phyloP scores from a whole-genome alignment of 2,888 invertebrate genomes.

The Thalpophila matura region DNA sequence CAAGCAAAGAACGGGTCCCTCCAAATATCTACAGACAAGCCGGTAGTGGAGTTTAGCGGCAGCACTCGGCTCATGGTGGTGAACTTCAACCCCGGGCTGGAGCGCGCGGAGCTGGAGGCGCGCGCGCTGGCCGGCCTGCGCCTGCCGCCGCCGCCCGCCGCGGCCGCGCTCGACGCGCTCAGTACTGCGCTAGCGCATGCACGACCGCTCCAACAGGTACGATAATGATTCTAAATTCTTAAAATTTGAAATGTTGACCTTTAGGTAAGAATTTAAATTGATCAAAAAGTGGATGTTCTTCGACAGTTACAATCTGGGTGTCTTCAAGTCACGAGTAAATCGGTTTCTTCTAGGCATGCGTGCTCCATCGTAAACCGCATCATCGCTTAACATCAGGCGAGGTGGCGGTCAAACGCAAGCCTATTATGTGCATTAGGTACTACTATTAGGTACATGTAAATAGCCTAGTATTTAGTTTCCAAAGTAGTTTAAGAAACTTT shows the following conservation, averaged over 20 bases:
- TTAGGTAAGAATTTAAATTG: no score
- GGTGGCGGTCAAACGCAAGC: no score
- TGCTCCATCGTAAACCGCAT: no score
- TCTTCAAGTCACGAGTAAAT: no score
- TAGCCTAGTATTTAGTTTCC: no score
- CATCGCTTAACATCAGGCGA: no score
- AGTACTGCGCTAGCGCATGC: conserved; percentile 96
- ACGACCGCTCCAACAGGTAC: conserved; percentile 96
- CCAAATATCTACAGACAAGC: conserved; percentile 89
- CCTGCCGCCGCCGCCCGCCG: conserved; percentile 94
- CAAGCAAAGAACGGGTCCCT: conserved; percentile 83
- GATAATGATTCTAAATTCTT: background rate
- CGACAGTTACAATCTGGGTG: no score
- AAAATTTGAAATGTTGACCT: background rate
- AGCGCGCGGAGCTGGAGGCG: conserved; percentile 96
- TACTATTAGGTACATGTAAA: no score
- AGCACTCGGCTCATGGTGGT: conserved; percentile 95
- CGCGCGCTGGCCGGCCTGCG: conserved; percentile 96
- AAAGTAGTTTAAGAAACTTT: no score
- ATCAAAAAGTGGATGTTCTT: no score
- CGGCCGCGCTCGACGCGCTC: conserved; percentile 93
- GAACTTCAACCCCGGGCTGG: conserved; percentile 96
- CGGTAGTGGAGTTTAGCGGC: conserved; percentile 95
- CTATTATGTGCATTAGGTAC: no score
- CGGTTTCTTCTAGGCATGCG: no score